Conservation (phyloP, 1,140 invertebrate species). For the Cydia pomonella region DNA sequence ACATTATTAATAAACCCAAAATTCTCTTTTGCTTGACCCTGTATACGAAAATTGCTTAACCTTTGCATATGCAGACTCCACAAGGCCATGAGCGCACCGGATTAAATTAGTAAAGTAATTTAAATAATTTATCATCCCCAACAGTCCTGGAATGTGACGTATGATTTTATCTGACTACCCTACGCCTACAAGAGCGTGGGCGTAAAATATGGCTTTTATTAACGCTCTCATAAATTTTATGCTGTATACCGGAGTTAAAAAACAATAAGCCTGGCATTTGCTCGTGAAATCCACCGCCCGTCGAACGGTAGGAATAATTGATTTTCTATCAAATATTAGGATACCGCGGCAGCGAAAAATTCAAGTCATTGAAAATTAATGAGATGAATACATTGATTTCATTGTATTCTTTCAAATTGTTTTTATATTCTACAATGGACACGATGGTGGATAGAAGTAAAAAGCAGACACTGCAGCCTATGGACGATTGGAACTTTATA, state of each 20-base stretch:
- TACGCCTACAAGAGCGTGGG: not conserved
- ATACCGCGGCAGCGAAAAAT: not conserved
- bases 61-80: not conserved
- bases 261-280: conserved; percentile 13
- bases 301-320: conserved; percentile 13
- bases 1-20: too few species aligned
- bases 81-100: not conserved
- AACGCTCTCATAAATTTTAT: conserved; percentile 1
- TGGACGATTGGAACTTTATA: too few species aligned
- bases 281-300: conserved; percentile 8
- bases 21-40: too few species aligned
- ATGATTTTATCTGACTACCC: conserved; percentile 16
- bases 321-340: not conserved
- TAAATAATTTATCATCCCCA: conserved; percentile 14
- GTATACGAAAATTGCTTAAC: too few species aligned
- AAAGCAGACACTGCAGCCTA: too few species aligned
- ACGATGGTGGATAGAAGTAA: too few species aligned
- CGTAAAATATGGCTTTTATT: conserved; percentile 25
- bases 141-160: not conserved
- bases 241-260: conserved; percentile 5
- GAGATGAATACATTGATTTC: not conserved
- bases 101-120: conserved; percentile 9
- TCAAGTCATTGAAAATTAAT: not conserved
- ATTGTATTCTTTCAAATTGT: not conserved
- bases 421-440: too few species aligned